Conservation (phyloP, 2,113 vertebrate genomes). For the Sphaerodactylus townsendi region DNA sequence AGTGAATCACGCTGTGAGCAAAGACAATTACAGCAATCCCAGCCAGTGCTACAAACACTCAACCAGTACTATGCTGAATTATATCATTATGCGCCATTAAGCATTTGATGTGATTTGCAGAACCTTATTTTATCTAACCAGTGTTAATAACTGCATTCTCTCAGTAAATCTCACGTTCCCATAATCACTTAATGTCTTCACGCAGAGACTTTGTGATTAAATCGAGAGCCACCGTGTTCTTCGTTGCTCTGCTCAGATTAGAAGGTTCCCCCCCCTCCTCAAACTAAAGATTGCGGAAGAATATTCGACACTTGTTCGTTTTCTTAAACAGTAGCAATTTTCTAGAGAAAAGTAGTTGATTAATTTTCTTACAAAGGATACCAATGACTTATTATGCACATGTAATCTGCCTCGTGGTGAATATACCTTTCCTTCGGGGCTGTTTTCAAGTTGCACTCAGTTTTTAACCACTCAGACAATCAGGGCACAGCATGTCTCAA, state of each 20-base stretch:
- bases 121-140: constrained; percentile 11
- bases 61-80: neutral
- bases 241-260: constrained; percentile 6
- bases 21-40: constrained; percentile 4
- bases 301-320: constrained; percentile 16
- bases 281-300: constrained; percentile 4
- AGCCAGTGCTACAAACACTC: too few relatives aligned
- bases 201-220: neutral
- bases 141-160: constrained; percentile 14
- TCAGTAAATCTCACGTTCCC: constrained; percentile 28
- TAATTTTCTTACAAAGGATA: constrained; percentile 19
- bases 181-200: neutral
- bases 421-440: too few relatives aligned
- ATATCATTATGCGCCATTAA: constrained; percentile 3
- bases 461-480: too few relatives aligned
- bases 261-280: neutral
- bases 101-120: constrained; percentile 23
- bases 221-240: constrained; percentile 15
- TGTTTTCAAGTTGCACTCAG: too few relatives aligned
- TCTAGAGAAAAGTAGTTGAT: neutral
- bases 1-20: constrained; percentile 3
- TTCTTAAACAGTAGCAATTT: constrained; percentile 14
- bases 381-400: too few relatives aligned
- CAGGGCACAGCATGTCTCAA: too few relatives aligned
- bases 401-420: too few relatives aligned